Percentiles rank a stretch among this genome's conserved stretches.
These are phyloP conservation scores for Spizella passerina DNA, from an alignment of 2,797 vertebrate species.

Conservation along the genomic window DNA sequence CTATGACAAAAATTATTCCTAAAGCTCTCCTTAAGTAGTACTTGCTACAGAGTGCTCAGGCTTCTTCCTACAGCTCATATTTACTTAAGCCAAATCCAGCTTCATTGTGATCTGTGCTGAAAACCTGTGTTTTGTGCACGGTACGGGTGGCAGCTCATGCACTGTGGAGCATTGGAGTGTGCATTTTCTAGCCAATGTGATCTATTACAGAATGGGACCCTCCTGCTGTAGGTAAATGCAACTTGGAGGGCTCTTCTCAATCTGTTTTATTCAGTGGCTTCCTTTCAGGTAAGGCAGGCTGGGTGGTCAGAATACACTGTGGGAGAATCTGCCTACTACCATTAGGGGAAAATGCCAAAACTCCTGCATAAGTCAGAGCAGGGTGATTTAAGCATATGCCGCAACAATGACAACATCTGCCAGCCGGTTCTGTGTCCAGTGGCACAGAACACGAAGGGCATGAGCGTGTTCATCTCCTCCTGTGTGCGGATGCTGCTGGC, in stretches of 20 bases:
- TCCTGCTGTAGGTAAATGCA: background rate
- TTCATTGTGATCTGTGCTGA: background rate
- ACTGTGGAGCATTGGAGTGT: too few relatives aligned
- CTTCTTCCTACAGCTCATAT: background rate
- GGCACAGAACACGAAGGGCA: background rate
- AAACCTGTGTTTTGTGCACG: background rate
- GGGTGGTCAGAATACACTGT: accelerated
- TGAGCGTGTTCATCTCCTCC: background rate
- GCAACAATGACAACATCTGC: background rate
- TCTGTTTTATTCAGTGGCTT: background rate
- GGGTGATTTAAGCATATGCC: background rate
- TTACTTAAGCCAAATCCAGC: background rate
- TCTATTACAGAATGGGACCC: background rate
- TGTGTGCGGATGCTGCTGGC: accelerated
- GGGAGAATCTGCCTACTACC: background rate
- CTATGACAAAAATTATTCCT: background rate
- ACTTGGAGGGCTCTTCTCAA: background rate
- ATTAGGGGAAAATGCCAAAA: background rate
- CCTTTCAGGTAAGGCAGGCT: background rate
- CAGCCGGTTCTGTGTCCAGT: background rate
- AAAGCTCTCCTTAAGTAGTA: background rate
- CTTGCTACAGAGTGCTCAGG: background rate
- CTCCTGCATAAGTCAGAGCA: background rate
- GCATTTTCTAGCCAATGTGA: background rate
- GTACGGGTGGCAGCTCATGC: background rate